Evolutionary conservation across 2,797 vertebrate genomes (phyloP).

Genomic region (Poecile montanus): DNA sequence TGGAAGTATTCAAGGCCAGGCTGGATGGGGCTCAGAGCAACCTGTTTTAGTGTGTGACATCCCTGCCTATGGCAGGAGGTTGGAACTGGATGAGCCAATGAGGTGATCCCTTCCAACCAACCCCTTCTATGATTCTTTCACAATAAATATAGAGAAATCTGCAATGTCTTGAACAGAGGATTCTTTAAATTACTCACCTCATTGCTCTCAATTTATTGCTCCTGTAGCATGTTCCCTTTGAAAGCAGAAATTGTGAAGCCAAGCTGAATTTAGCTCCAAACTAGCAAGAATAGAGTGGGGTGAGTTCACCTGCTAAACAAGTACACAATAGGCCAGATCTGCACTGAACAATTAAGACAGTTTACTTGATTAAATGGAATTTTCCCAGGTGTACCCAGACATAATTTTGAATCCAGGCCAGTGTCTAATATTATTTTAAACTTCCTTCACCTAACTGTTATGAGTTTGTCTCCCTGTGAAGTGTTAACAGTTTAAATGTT

Average conservation of each 20-base stretch:
- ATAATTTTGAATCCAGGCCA: background rate
- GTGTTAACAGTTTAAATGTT: background rate
- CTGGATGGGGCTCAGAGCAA: background rate
- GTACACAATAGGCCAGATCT: background rate
- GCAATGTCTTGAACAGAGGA: background rate
- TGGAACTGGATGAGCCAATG: background rate
- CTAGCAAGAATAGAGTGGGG: background rate
- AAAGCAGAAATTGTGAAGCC: background rate
- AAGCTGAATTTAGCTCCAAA: background rate
- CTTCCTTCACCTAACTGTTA: background rate
- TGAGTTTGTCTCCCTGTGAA: background rate
- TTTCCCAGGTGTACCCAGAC: background rate
- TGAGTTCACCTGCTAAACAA: background rate
- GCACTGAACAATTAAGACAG: background rate
- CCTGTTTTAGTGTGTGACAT: background rate
- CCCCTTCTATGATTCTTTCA: background rate
- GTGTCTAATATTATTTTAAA: background rate
- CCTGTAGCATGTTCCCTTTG: background rate
- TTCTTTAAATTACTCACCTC: background rate
- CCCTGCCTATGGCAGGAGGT: background rate
- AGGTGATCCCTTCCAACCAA: background rate
- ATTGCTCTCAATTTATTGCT: background rate
- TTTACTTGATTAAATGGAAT: background rate
- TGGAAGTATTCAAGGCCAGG: background rate
- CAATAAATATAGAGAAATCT: background rate